Percentiles rank a stretch among this genome's conserved stretches.
These are phyloP conservation scores for Papilio protenor DNA, from an alignment of 2,888 invertebrate genomes.

Conservation along the genomic window DNA sequence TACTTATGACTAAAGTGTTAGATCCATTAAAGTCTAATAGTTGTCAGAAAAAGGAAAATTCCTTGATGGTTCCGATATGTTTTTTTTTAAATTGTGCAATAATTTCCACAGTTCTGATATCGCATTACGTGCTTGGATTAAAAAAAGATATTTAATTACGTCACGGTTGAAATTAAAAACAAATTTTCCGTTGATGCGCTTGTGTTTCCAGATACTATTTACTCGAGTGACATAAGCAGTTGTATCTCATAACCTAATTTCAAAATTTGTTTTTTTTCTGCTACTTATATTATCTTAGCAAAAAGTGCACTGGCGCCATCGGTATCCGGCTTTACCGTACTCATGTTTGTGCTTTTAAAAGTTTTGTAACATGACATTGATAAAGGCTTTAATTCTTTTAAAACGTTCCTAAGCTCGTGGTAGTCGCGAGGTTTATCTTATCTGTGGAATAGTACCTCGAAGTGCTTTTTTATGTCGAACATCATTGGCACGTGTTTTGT, in stretches of 20 bases:
- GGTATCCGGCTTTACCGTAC: slow-evolving; percentile 60
- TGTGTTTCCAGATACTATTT: background rate
- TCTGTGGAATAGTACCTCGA: slow-evolving; percentile 58
- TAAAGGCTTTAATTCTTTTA: slow-evolving; percentile 62
- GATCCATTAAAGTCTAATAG: background rate
- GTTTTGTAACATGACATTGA: slow-evolving; percentile 54
- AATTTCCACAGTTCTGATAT: too few species aligned
- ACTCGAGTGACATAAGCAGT: background rate
- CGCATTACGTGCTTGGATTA: background rate
- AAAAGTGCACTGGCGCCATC: slow-evolving; percentile 69
- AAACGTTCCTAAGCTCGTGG: slow-evolving; percentile 58
- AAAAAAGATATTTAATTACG: background rate
- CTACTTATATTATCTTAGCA: slow-evolving; percentile 47
- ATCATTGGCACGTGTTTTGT: slow-evolving; percentile 68
- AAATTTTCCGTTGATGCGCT: background rate
- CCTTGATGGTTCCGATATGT: background rate
- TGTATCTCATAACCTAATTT: slow-evolving; percentile 3
- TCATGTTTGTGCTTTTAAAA: slow-evolving; percentile 56
- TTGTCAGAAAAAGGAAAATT: background rate
- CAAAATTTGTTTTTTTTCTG: background rate
- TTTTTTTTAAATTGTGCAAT: background rate
- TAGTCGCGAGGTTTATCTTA: slow-evolving; percentile 66
- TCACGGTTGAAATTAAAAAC: too few species aligned
- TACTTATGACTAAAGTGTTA: background rate
- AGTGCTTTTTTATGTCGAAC: slow-evolving; percentile 58